A percentile compares a stretch with the other conserved stretches of the same genome.
phyloP scores from a whole-genome alignment of 2,113 vertebrate species.

The Osmerus eperlanus region DNA sequence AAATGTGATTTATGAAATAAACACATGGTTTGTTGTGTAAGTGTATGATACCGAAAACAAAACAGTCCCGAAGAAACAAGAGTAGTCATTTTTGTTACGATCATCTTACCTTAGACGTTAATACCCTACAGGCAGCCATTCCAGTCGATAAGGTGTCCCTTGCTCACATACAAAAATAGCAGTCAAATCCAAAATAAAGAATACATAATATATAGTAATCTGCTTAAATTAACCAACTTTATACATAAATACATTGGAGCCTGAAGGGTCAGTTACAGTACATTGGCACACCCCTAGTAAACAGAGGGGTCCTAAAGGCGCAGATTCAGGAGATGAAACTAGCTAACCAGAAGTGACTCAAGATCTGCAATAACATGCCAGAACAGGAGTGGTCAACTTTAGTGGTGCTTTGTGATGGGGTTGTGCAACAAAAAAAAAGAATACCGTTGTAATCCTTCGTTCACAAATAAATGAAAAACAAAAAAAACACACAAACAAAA shows the following conservation, averaged over 20 bases:
- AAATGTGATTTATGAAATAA: conserved; percentile 6
- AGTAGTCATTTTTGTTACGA: conserved; percentile 37
- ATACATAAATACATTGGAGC: conserved; percentile 67
- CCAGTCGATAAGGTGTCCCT: conserved; percentile 69
- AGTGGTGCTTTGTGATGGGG: conserved; percentile 43
- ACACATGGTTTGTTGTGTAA: conserved; percentile 26
- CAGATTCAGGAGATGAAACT: conserved; percentile 21
- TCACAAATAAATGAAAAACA: conserved; percentile 19
- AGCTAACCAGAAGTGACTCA: conserved; percentile 19
- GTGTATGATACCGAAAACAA: conserved; percentile 37
- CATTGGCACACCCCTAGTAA: conserved; percentile 55
- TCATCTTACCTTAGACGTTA: conserved; percentile 28
- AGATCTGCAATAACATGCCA: not conserved
- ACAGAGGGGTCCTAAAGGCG: conserved; percentile 34
- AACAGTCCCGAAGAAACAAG: conserved; percentile 9
- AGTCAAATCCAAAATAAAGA: conserved; percentile 54
- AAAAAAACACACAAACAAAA: not conserved
- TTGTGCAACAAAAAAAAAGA: conserved; percentile 46
- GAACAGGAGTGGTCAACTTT: conserved; percentile 32
- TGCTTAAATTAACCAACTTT: conserved; percentile 73
- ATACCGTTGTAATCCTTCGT: conserved; percentile 49
- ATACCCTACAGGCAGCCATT: conserved; percentile 41
- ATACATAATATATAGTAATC: conserved; percentile 67
- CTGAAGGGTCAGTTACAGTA: conserved; percentile 47
- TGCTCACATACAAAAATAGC: conserved; percentile 71